A percentile compares a stretch with the other conserved stretches of the same genome.
Evolutionary conservation across 2,888 invertebrate genomes (phyloP).

Genomic region (Lycocerus yunnanus): DNA sequence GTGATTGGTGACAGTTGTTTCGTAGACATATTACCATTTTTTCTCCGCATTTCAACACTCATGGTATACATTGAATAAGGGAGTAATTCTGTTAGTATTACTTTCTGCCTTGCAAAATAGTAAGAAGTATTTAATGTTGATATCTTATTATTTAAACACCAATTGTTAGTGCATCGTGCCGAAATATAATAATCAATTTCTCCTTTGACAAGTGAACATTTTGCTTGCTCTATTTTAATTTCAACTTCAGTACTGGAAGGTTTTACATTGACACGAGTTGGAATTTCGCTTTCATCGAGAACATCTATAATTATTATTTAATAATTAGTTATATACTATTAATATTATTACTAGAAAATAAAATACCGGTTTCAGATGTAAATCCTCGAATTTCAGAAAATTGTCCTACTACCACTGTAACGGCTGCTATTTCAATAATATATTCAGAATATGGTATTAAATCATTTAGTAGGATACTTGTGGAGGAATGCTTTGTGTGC

Average conservation of each 20-base stretch:
- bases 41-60: not conserved
- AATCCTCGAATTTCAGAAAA: not conserved
- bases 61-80: constrained; percentile 33
- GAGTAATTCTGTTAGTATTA: constrained; percentile 4
- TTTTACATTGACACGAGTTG: not conserved
- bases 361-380: not conserved
- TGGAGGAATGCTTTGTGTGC: not conserved
- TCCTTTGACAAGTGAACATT: constrained; percentile 12
- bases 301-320: not conserved
- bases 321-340: not conserved
- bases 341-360: not conserved
- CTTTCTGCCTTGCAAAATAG: not conserved
- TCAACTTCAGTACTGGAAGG: not conserved
- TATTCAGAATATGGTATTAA: constrained; percentile 4
- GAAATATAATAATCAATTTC: not conserved
- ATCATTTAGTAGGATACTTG: not conserved
- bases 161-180: constrained; percentile 1
- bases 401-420: not conserved
- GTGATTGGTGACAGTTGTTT: not conserved
- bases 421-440: not conserved
- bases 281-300: constrained; percentile 7
- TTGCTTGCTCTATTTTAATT: constrained; percentile 2
- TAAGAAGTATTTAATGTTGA: not conserved
- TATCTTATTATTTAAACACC: constrained; percentile 9
- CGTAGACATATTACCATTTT: constrained; percentile 6